phyloP scores from a whole-genome alignment of 2,888 invertebrate species.

The Anticlea derivata region DNA sequence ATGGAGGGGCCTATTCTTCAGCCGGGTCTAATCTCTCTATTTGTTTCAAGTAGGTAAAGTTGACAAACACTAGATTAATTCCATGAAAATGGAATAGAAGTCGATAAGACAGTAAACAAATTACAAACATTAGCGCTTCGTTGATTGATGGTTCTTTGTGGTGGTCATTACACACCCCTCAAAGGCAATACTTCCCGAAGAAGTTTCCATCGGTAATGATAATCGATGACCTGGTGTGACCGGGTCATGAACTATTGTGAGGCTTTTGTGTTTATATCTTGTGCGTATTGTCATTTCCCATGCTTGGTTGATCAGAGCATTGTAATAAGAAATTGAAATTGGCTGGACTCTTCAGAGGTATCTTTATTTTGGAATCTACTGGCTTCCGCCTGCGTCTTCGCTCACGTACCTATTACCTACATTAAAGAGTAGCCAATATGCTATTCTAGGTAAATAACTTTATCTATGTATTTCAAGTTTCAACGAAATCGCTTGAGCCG shows the following conservation, averaged over 20 bases:
- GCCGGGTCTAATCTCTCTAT: no score
- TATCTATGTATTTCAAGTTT: no score
- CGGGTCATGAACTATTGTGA: conserved; percentile 11
- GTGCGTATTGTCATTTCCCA: conserved; percentile 1
- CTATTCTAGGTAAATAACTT: no score
- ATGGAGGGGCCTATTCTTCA: no score
- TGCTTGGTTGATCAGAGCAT: conserved; percentile 1
- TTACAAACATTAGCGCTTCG: conserved; percentile 15
- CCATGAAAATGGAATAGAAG: background rate
- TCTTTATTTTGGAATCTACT: no score
- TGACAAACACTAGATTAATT: background rate
- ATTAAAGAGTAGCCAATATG: no score
- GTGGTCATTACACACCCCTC: conserved; percentile 8
- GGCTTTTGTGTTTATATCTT: background rate
- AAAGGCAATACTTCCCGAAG: conserved; percentile 7
- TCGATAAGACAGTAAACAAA: conserved; percentile 15
- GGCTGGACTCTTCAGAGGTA: no score
- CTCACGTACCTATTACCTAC: no score
- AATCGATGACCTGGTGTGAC: conserved; percentile 22
- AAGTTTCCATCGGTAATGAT: conserved; percentile 18
- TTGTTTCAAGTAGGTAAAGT: no score
- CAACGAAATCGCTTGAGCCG: no score
- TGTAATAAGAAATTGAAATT: no score
- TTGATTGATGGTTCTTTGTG: conserved; percentile 24
- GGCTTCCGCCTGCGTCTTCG: no score